Percentiles rank a stretch among this genome's conserved stretches.
These are phyloP conservation scores for Drosophila saltans DNA, from an alignment of 1,140 invertebrate species.

Conservation along the genomic window DNA sequence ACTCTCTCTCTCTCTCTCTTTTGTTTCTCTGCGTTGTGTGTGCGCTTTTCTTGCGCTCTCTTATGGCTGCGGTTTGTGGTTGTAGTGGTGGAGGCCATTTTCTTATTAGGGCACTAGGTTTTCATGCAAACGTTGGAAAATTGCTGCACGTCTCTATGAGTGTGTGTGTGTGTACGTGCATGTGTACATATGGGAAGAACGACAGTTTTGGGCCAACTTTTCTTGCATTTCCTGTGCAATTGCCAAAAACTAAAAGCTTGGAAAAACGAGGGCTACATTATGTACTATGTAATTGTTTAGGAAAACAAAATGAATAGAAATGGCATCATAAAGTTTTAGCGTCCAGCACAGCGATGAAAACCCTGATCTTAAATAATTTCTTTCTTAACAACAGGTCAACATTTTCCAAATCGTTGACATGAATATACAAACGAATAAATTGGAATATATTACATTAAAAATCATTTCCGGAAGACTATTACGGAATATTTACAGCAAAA, in stretches of 20 bases:
- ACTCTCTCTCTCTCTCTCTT: slow-evolving; percentile 26
- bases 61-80: slow-evolving; percentile 2
- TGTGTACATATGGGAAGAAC: slow-evolving; percentile 13
- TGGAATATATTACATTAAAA: too few species aligned
- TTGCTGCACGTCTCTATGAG: slow-evolving; percentile 53
- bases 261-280: slow-evolving; percentile 24
- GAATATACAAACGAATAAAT: too few species aligned
- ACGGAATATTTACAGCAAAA: too few species aligned
- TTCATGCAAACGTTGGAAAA: slow-evolving; percentile 74
- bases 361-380: too few species aligned
- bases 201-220: slow-evolving; percentile 65
- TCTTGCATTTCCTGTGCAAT: slow-evolving; percentile 73
- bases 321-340: too few species aligned
- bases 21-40: slow-evolving; percentile 28
- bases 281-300: slow-evolving; percentile 12
- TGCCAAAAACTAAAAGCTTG: slow-evolving; percentile 45
- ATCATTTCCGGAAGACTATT: too few species aligned
- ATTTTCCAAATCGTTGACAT: too few species aligned
- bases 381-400: too few species aligned
- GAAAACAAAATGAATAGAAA: too few species aligned
- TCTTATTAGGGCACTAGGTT: slow-evolving; percentile 82
- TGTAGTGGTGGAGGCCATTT: slow-evolving; percentile 50
- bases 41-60: slow-evolving; percentile 8
- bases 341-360: too few species aligned
- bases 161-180: slow-evolving; percentile 30